Conservation (phyloP, 2,888 invertebrate species). For the Acleris laterana region DNA sequence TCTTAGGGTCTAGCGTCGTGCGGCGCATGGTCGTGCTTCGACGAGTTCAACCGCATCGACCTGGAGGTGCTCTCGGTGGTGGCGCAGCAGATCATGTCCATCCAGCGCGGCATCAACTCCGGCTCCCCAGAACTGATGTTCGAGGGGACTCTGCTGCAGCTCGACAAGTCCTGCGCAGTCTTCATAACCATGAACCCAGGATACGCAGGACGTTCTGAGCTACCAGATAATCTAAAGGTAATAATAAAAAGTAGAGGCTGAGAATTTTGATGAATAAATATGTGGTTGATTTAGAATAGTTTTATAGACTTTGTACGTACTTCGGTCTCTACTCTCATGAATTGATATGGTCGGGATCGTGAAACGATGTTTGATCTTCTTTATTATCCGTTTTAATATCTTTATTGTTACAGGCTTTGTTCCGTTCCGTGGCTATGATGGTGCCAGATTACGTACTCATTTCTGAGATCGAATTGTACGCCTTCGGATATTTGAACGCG, state of each 20-base stretch:
- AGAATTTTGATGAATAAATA: too few species aligned
- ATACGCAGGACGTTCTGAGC: conserved; percentile 95
- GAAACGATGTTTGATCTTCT: too few species aligned
- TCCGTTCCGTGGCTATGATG: conserved; percentile 99
- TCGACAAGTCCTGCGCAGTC: conserved; percentile 95
- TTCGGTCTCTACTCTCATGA: too few species aligned
- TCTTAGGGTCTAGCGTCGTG: conserved; percentile 93
- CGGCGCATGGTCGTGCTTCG: conserved; percentile 98
- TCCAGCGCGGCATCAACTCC: conserved; percentile 94
- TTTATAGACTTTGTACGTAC: too few species aligned
- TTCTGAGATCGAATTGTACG: conserved; percentile 96
- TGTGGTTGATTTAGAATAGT: too few species aligned
- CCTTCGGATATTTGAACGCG: conserved; percentile 95
- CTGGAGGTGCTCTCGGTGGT: conserved; percentile 97
- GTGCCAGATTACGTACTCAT: conserved; percentile 98
- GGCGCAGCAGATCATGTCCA: conserved; percentile 97
- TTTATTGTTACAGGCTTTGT: conserved; percentile 87
- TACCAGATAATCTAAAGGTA: conserved; percentile 97
- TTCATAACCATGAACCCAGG: conserved; percentile 99
- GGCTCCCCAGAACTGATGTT: conserved; percentile 91
- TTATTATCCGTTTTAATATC: background rate
- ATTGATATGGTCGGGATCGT: too few species aligned
- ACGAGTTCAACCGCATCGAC: conserved; percentile 98
- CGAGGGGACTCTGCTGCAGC: conserved; percentile 93
- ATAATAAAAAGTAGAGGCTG: too few species aligned